Evolutionary conservation across 2,888 invertebrate genomes (phyloP).

Genomic region (Hypolimnas misippus): DNA sequence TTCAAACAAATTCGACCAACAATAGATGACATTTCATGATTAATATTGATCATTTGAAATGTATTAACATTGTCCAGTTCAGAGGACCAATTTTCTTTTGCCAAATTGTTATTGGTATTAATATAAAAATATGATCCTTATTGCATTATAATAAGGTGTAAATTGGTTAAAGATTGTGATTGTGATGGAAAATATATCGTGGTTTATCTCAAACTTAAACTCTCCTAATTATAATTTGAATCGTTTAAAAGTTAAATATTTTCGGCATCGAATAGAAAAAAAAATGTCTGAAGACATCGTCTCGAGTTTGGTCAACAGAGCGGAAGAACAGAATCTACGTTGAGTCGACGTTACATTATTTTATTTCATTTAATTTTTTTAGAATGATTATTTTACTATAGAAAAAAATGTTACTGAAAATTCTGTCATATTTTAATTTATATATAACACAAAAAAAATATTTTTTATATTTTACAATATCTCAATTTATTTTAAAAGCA

Average conservation of each 20-base stretch:
- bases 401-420: too few relatives aligned
- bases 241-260: constrained; percentile 81
- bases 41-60: constrained; percentile 75
- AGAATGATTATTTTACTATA: background rate
- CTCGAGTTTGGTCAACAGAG: constrained; percentile 76
- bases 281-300: constrained; percentile 77
- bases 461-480: too few relatives aligned
- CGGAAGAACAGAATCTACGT: constrained; percentile 55
- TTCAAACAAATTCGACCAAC: constrained; percentile 44
- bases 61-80: constrained; percentile 64
- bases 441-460: too few relatives aligned
- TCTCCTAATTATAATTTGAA: constrained; percentile 81
- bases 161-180: background rate
- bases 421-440: too few relatives aligned
- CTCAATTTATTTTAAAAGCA: too few relatives aligned
- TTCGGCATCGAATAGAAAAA: constrained; percentile 75
- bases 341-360: constrained; percentile 45
- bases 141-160: background rate
- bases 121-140: background rate
- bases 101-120: constrained; percentile 17
- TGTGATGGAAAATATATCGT: constrained; percentile 21
- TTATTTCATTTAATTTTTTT: background rate
- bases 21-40: constrained; percentile 74
- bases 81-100: constrained; percentile 45
- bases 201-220: constrained; percentile 57